A percentile compares a stretch with the other conserved stretches of the same genome.
Evolutionary conservation across 1,140 invertebrate genomes (phyloP).

Genomic region (Steinernema khuongi): DNA sequence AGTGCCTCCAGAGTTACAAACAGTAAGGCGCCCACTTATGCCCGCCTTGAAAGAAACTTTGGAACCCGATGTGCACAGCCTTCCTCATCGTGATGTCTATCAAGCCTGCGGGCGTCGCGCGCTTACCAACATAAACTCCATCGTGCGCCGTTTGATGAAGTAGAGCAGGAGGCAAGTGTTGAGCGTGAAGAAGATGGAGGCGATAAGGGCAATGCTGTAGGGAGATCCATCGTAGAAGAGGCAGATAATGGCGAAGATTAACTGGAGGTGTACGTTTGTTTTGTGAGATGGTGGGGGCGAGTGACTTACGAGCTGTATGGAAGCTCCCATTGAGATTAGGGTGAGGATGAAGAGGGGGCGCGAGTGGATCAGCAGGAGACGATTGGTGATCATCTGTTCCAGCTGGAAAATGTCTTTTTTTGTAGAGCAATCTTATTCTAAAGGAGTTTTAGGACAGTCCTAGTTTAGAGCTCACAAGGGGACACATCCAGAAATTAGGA

Average conservation of each 20-base stretch:
- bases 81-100: too few relatives aligned
- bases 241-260: conserved; percentile 52
- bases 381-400: conserved; percentile 51
- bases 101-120: too few relatives aligned
- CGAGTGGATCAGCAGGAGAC: conserved; percentile 42
- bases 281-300: background rate
- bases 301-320: conserved; percentile 42
- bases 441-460: too few relatives aligned
- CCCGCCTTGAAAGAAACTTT: too few relatives aligned
- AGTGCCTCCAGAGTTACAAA: too few relatives aligned
- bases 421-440: too few relatives aligned
- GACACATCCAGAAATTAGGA: too few relatives aligned
- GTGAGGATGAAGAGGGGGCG: conserved; percentile 40
- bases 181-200: conserved; percentile 41
- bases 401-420: conserved; percentile 32
- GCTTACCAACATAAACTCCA: conserved; percentile 44
- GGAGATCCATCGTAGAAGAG: conserved; percentile 54
- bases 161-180: conserved; percentile 45
- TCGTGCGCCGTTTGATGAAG: conserved; percentile 37
- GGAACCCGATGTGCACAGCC: too few relatives aligned
- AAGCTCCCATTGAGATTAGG: conserved; percentile 40
- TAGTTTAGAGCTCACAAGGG: too few relatives aligned
- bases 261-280: conserved; percentile 34
- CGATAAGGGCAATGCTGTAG: conserved; percentile 38
- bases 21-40: too few relatives aligned